Evolutionary conservation across 2,797 vertebrate genomes (phyloP).

Genomic region (Tamandua tetradactyla): DNA sequence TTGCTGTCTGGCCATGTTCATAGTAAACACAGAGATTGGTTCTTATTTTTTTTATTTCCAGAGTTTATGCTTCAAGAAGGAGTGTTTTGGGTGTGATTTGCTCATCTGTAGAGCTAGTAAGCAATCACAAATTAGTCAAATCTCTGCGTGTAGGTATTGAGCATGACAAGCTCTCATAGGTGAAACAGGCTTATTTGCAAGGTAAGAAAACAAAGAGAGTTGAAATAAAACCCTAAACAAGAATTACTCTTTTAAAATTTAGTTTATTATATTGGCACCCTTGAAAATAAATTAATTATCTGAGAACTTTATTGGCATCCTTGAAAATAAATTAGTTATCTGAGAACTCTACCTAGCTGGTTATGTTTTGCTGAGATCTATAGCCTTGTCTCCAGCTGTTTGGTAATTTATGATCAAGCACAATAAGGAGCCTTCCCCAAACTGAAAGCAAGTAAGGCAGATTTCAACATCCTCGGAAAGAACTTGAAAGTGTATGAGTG

Average conservation of each 20-base stretch:
- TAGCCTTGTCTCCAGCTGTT: background rate
- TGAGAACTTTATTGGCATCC: background rate
- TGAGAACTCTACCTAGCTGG: background rate
- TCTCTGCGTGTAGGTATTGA: background rate
- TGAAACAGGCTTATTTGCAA: background rate
- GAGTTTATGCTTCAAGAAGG: background rate
- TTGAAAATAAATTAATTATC: background rate
- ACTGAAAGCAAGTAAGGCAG: background rate
- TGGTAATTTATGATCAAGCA: background rate
- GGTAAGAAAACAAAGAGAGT: background rate
- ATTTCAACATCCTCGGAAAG: background rate
- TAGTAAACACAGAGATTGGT: background rate
- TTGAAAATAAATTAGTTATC: background rate
- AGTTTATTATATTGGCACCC: background rate
- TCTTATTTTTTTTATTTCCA: conserved; percentile 10
- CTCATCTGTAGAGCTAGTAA: background rate
- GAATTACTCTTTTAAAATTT: conserved; percentile 14
- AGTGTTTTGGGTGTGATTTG: background rate
- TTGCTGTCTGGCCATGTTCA: background rate
- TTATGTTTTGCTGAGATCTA: background rate
- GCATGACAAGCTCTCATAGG: background rate
- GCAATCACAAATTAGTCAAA: background rate
- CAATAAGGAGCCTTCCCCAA: background rate
- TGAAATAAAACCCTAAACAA: background rate
- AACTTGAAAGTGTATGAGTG: background rate